These are phyloP conservation scores for Eubasilissa splendida DNA, from an alignment of 2,888 invertebrate species.

Conservation along the genomic window DNA sequence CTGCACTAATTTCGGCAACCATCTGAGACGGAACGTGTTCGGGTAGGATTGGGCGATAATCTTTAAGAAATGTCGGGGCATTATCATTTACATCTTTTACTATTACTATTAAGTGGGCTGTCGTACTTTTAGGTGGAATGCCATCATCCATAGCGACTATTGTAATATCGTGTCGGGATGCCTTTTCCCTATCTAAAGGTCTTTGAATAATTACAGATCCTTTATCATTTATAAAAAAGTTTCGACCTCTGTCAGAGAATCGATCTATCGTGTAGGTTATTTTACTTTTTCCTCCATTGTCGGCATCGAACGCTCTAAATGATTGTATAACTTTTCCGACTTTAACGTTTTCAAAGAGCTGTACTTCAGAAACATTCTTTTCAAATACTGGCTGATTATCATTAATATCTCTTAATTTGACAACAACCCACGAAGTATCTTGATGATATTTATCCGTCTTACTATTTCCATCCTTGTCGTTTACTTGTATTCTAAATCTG, in stretches of 20 bases:
- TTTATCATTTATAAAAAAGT: slow-evolving; percentile 82
- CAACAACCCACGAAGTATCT: slow-evolving; percentile 78
- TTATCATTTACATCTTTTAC: slow-evolving; percentile 77
- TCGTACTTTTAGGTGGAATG: slow-evolving; percentile 81
- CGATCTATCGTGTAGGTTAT: slow-evolving; percentile 81
- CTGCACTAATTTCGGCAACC: slow-evolving; percentile 66
- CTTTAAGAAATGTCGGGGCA: slow-evolving; percentile 66
- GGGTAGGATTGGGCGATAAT: slow-evolving; percentile 68
- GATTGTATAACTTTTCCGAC: slow-evolving; percentile 81
- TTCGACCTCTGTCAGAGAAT: slow-evolving; percentile 80
- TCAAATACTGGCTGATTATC: slow-evolving; percentile 74
- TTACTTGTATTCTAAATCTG: slow-evolving; percentile 67
- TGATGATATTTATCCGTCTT: slow-evolving; percentile 86
- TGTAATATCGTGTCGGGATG: slow-evolving; percentile 84
- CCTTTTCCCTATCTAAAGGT: slow-evolving; percentile 82
- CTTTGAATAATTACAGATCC: slow-evolving; percentile 84
- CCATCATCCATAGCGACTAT: slow-evolving; percentile 85
- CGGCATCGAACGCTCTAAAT: slow-evolving; percentile 84
- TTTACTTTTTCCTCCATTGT: slow-evolving; percentile 81
- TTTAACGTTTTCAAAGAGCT: slow-evolving; percentile 80
- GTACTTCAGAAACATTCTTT: slow-evolving; percentile 77
- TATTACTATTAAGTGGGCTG: slow-evolving; percentile 81
- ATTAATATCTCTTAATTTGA: slow-evolving; percentile 73
- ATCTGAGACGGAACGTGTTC: slow-evolving; percentile 69
- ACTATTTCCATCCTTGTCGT: slow-evolving; percentile 76